Conservation (phyloP, 1,140 invertebrate species). For the Heliconius himera region DNA sequence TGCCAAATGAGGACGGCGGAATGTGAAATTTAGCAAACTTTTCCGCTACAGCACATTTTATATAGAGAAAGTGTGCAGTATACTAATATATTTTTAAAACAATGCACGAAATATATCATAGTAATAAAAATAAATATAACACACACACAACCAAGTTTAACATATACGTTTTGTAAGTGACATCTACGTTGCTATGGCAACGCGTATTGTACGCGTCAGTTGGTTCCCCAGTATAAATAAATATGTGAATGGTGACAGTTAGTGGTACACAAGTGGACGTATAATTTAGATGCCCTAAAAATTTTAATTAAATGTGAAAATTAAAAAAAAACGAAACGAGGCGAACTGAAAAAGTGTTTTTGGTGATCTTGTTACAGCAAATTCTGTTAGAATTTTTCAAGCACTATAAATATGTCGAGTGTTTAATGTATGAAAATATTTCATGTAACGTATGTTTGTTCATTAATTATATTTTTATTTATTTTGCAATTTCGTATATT, state of each 20-base stretch:
- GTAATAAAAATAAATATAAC: no score
- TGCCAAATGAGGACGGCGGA: no score
- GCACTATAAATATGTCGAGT: not conserved
- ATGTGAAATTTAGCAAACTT: no score
- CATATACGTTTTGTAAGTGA: no score
- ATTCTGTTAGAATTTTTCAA: not conserved
- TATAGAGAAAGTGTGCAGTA: no score
- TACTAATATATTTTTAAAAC: no score
- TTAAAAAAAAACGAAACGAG: not conserved
- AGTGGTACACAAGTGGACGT: not conserved
- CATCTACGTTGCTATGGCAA: no score
- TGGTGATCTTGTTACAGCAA: conserved; percentile 7
- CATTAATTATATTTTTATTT: not conserved
- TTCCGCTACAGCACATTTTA: no score
- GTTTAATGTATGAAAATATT: not conserved
- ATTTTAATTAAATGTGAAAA: not conserved
- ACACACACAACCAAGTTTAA: no score
- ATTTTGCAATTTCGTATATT: no score
- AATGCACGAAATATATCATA: no score
- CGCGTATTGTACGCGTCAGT: no score
- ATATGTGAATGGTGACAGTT: not conserved
- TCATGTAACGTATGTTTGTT: not conserved
- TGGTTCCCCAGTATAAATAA: not conserved
- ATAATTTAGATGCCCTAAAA: not conserved
- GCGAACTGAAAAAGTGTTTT: not conserved